Evolutionary conservation across 64 coral and sea anemone genomes (phyloP).

Genomic region (Catalaphyllia jardinei): DNA sequence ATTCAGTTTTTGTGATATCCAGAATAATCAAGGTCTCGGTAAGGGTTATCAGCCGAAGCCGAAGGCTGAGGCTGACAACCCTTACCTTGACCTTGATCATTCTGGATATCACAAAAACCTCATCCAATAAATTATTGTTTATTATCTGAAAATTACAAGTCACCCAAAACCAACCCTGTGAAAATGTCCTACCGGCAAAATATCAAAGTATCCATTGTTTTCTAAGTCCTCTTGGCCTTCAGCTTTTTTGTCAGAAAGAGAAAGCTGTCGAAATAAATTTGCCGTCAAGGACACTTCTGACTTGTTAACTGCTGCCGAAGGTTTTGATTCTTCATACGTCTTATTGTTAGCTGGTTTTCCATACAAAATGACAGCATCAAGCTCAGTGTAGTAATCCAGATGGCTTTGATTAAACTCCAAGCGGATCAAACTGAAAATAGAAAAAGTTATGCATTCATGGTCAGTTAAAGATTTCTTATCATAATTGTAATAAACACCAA

Average conservation of each 20-base stretch:
- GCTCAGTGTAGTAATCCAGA: slow-evolving; percentile 92
- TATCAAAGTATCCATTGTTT: slow-evolving; percentile 86
- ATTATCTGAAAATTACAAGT: too few relatives aligned
- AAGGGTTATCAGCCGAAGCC: too few relatives aligned
- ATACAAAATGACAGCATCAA: slow-evolving; percentile 89
- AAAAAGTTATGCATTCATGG: neutral
- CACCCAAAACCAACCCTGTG: too few relatives aligned
- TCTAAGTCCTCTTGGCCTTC: slow-evolving; percentile 6
- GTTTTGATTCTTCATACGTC: neutral
- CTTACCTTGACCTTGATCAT: too few relatives aligned
- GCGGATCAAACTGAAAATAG: slow-evolving; percentile 69
- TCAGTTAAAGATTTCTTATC: too few relatives aligned
- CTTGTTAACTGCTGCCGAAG: neutral
- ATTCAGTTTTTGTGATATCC: too few relatives aligned
- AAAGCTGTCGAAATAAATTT: slow-evolving; percentile 1
- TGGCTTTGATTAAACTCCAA: slow-evolving; percentile 96
- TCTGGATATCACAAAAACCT: too few relatives aligned
- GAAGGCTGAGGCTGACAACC: too few relatives aligned
- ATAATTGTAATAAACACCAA: too few relatives aligned
- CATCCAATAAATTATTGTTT: too few relatives aligned
- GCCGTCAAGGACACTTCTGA: slow-evolving; percentile 1
- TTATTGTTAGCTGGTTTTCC: slow-evolving; percentile 33
- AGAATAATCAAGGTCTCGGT: too few relatives aligned
- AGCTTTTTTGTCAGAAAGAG: slow-evolving; percentile 13
- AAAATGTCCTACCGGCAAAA: slow-evolving; percentile 63